Conservation (phyloP, 2,113 vertebrate species). For the Pterocles orientalis region DNA sequence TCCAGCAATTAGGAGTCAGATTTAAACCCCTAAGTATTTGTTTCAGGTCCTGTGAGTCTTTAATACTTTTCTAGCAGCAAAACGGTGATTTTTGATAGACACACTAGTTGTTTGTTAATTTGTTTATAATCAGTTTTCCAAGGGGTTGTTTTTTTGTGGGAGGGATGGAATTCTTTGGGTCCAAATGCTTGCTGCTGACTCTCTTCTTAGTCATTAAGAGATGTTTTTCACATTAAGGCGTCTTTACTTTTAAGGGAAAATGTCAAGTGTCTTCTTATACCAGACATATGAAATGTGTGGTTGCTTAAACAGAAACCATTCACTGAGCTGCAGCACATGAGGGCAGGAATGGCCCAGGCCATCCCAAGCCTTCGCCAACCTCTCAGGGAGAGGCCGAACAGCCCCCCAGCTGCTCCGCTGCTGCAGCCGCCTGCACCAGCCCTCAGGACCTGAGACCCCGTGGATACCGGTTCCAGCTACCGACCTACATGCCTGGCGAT, state of each 20-base stretch:
- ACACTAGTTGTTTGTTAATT: slow-evolving; percentile 32
- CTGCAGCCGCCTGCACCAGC: neutral
- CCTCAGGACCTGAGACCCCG: neutral
- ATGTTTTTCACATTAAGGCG: slow-evolving; percentile 10
- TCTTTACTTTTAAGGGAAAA: slow-evolving; percentile 40
- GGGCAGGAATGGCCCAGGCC: neutral
- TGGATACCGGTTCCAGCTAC: neutral
- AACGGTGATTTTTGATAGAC: slow-evolving; percentile 36
- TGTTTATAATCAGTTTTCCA: slow-evolving; percentile 41
- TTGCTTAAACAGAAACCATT: neutral
- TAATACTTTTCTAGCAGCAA: neutral
- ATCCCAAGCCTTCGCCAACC: neutral
- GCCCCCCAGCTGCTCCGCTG: neutral
- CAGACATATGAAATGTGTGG: neutral
- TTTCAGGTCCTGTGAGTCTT: neutral
- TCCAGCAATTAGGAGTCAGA: neutral
- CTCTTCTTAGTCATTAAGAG: slow-evolving; percentile 32
- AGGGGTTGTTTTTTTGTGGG: slow-evolving; percentile 37
- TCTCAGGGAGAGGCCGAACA: neutral
- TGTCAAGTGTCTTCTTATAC: neutral
- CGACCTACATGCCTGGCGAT: neutral
- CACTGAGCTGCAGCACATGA: neutral
- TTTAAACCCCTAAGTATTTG: neutral
- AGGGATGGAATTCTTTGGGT: slow-evolving; percentile 46
- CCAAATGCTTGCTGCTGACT: slow-evolving; percentile 5